Percentiles rank a stretch among this genome's conserved stretches.
phyloP scores from a whole-genome alignment of 2,888 invertebrate genomes.

The Callimorpha dominula region DNA sequence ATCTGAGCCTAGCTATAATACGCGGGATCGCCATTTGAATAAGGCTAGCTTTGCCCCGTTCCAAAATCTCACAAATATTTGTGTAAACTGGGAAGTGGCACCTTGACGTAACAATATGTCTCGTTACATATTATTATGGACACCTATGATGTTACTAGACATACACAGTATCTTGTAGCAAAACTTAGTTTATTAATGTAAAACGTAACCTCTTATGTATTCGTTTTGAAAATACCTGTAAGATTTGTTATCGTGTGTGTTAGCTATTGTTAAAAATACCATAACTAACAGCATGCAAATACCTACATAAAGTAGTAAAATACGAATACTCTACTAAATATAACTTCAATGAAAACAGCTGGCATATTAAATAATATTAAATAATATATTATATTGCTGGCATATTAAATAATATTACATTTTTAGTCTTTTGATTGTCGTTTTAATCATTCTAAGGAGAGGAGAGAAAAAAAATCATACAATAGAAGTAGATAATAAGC shows the following conservation, averaged over 20 bases:
- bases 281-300: neutral
- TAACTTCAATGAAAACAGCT: neutral
- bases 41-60: conserved; percentile 74
- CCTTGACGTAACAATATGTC: conserved; percentile 66
- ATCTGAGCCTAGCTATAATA: conserved; percentile 49
- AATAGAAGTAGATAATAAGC: neutral
- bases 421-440: neutral
- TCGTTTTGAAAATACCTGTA: neutral
- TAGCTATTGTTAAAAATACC: too few relatives aligned
- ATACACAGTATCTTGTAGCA: conserved; percentile 3
- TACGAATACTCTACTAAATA: neutral
- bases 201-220: neutral
- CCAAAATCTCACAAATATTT: conserved; percentile 71
- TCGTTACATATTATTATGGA: conserved; percentile 48
- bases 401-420: too few relatives aligned
- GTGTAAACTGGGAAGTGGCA: conserved; percentile 74
- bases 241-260: too few relatives aligned
- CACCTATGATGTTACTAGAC: conserved; percentile 28
- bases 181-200: neutral
- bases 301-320: neutral
- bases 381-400: too few relatives aligned
- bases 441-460: neutral
- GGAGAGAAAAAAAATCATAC: too few relatives aligned
- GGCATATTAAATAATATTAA: too few relatives aligned
- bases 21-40: conserved; percentile 47